Evolutionary conservation across 2,797 vertebrate genomes (phyloP).

Genomic region (Passerculus sandwichensis): DNA sequence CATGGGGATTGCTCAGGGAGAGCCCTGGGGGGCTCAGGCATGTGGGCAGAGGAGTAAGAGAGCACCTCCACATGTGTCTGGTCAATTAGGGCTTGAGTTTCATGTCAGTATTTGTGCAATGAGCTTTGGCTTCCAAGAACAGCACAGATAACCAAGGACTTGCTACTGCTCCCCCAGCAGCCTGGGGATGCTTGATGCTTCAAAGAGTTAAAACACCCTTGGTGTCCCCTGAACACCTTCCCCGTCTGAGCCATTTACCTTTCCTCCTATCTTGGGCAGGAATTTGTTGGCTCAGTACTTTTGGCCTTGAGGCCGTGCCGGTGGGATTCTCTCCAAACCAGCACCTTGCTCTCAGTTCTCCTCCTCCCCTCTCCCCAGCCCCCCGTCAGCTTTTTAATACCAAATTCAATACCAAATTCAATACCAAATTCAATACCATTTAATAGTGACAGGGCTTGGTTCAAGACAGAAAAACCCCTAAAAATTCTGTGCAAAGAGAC

Average conservation of each 20-base stretch:
- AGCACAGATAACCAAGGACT: background rate
- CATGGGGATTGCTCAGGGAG: rapidly evolving
- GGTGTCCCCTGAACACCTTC: rapidly evolving
- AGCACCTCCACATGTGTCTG: background rate
- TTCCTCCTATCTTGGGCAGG: background rate
- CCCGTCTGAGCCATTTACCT: background rate
- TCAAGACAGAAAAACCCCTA: background rate
- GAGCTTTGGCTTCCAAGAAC: background rate
- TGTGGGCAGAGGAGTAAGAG: rapidly evolving
- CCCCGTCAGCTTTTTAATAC: background rate
- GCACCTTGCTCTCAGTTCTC: background rate
- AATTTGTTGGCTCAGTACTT: background rate
- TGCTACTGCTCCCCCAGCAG: background rate
- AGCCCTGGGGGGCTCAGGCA: background rate
- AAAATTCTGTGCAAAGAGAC: background rate
- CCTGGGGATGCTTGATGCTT: background rate
- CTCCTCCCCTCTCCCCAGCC: background rate
- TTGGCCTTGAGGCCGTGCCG: background rate
- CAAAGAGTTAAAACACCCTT: background rate
- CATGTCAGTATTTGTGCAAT: background rate
- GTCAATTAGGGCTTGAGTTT: background rate
- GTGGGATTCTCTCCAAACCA: background rate
- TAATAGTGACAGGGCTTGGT: background rate
- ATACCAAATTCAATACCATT: background rate
- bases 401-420: background rate